Base-by-base conservation (phyloP, 2,797 vertebrate genomes). In the Galago senegalensis region DNA sequence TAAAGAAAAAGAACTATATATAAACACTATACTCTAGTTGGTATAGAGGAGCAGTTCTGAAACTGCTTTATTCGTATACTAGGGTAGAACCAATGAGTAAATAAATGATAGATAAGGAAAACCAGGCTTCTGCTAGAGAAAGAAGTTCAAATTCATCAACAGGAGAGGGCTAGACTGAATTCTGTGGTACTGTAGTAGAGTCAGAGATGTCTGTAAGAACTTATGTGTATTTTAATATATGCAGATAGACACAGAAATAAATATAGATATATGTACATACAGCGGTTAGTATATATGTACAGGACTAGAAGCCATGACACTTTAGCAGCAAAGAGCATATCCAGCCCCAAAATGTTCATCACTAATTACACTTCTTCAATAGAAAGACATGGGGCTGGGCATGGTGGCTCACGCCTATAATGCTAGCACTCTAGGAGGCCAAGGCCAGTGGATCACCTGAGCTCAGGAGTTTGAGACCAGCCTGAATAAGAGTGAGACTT, bases 61-160 rank as follows among this genome's bases (percentile, higher is more conserved):
- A 95, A 87, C 29, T 53, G 43, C 13, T 65, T 77, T 43, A 79
- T 5, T 65, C 14, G 37, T n/a, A 83, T 69, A 31, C 29, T 69
- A 60, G 40, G 27, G 11, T 69, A 76, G n/a, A 88, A 92, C 27
- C 20, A 60, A 21, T 21, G 43, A 87, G 14, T 65, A 88, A 88
- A 77, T 88, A 70, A 73, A 81, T n/a, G 49, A 4, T 40, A 79
- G 85, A 63, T 21, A 84, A 79, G 60, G 17, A 56, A 25, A 91
- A 12, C 43, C 34, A 92, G 34, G 34, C 85, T 75, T 89, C 72
- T 75, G 14, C 86, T 69, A 65, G 20, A 89, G 75, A 73, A 72
- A 61, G 72, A 94, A 86, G 49, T 90, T 82, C 85, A 69, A 91
- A 65, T 60, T 63, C n/a, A 67, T 67, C 43, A 65, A 31, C 25